These are phyloP conservation scores for Choristoneura rosaceana DNA, from an alignment of 2,888 invertebrate genomes.

Conservation along the genomic window DNA sequence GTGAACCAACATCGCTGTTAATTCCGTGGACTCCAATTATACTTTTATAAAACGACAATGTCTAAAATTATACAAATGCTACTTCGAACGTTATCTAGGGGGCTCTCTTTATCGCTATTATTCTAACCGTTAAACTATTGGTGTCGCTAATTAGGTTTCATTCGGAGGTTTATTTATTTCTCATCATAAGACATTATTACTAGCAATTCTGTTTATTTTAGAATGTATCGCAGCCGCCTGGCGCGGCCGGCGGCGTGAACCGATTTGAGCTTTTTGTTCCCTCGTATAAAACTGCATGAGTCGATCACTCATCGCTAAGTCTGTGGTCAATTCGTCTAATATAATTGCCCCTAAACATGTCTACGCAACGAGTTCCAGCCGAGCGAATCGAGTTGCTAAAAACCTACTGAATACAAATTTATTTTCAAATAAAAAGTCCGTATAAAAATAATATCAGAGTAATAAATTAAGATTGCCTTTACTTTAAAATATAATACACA, in stretches of 20 bases:
- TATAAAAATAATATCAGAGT: constrained; percentile 61
- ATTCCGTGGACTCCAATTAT: constrained; percentile 60
- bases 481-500: constrained; percentile 48
- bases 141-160: constrained; percentile 71
- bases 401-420: constrained; percentile 50
- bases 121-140: constrained; percentile 76
- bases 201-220: constrained; percentile 54
- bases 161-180: constrained; percentile 60
- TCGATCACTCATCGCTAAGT: constrained; percentile 52
- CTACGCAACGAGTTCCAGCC: constrained; percentile 56
- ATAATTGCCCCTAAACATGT: constrained; percentile 56
- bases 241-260: constrained; percentile 47
- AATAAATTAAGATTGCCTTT: constrained; percentile 49
- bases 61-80: constrained; percentile 81
- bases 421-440: constrained; percentile 55
- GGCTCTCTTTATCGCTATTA: constrained; percentile 71
- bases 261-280: constrained; percentile 67
- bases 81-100: constrained; percentile 74
- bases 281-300: constrained; percentile 66
- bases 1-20: constrained; percentile 66
- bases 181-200: constrained; percentile 64
- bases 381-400: constrained; percentile 48
- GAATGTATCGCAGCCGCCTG: constrained; percentile 52
- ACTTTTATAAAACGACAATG: constrained; percentile 73
- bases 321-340: constrained; percentile 65